Percentiles rank a stretch among this genome's conserved stretches.
Evolutionary conservation across 92 coral and sea anemone genomes (phyloP).

Genomic region (Zoanthus sansibaricus): DNA sequence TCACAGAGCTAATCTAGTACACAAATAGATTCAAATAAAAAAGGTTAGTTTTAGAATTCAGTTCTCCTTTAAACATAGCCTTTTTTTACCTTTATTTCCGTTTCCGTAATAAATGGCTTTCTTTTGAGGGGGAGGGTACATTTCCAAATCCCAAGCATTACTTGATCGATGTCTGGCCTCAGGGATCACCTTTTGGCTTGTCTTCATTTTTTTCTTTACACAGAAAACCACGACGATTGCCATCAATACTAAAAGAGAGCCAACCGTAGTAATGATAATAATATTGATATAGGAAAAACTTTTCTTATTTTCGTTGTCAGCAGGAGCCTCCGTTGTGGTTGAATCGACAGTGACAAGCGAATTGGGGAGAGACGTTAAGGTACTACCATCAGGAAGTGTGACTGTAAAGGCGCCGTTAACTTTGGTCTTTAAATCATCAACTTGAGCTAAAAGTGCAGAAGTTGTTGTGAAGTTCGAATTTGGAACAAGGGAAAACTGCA

Average conservation of each 20-base stretch:
- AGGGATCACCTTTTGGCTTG: background rate
- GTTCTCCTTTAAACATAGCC: no score
- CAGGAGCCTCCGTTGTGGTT: background rate
- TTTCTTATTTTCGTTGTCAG: background rate
- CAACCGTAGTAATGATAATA: constrained; percentile 29
- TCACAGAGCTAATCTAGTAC: no score
- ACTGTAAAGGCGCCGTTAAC: constrained; percentile 7
- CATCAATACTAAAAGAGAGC: constrained; percentile 9
- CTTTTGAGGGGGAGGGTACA: background rate
- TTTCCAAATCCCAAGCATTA: background rate
- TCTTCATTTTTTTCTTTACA: background rate
- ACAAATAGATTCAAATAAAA: no score
- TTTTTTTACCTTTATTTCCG: background rate
- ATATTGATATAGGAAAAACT: background rate
- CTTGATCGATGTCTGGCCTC: background rate
- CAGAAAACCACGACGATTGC: background rate
- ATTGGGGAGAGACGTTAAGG: background rate
- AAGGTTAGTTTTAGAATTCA: no score
- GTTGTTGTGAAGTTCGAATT: constrained; percentile 12
- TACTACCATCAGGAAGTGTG: constrained; percentile 26
- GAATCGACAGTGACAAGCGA: background rate
- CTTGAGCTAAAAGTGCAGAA: constrained; percentile 15
- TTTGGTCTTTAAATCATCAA: background rate
- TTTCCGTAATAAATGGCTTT: background rate
- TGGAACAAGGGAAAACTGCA: background rate